These are phyloP conservation scores for Tinea pellionella DNA, from an alignment of 2,888 invertebrate species.

Conservation along the genomic window DNA sequence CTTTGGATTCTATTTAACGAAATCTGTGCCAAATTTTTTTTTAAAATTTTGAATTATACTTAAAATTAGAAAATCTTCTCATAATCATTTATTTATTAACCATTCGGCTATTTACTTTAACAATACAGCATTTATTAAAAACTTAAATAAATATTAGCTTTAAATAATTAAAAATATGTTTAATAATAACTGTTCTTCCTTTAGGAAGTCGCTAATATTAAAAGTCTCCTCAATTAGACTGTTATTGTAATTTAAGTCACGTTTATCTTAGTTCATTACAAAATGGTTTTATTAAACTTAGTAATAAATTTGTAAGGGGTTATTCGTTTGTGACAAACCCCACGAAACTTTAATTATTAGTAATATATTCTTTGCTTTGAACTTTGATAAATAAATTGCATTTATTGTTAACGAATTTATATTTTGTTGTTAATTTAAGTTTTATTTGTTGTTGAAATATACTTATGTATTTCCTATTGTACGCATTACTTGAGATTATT, in stretches of 20 bases:
- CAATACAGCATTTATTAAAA: background rate
- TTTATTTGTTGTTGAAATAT: slow-evolving; percentile 11
- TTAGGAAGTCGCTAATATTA: background rate
- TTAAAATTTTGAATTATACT: background rate
- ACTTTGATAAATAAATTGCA: slow-evolving; percentile 29
- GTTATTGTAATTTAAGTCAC: too few relatives aligned
- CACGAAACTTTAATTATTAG: too few relatives aligned
- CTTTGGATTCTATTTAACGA: slow-evolving; percentile 16
- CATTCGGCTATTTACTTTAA: background rate
- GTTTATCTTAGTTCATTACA: too few relatives aligned
- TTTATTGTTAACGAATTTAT: slow-evolving; percentile 66
- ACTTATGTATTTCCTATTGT: background rate
- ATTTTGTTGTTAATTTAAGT: slow-evolving; percentile 39
- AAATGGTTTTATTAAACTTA: too few relatives aligned
- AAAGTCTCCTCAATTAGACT: background rate
- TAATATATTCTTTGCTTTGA: background rate
- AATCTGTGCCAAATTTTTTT: slow-evolving; percentile 19
- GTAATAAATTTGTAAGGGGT: too few relatives aligned
- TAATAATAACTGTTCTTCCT: background rate
- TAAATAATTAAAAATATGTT: background rate
- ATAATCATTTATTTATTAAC: slow-evolving; percentile 15
- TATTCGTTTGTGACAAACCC: too few relatives aligned
- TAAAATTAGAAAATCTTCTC: slow-evolving; percentile 16
- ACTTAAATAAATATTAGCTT: background rate
- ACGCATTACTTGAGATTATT: background rate